A percentile compares a stretch with the other conserved stretches of the same genome.
phyloP scores from a whole-genome alignment of 2,113 vertebrate genomes.

The Canis aureus region DNA sequence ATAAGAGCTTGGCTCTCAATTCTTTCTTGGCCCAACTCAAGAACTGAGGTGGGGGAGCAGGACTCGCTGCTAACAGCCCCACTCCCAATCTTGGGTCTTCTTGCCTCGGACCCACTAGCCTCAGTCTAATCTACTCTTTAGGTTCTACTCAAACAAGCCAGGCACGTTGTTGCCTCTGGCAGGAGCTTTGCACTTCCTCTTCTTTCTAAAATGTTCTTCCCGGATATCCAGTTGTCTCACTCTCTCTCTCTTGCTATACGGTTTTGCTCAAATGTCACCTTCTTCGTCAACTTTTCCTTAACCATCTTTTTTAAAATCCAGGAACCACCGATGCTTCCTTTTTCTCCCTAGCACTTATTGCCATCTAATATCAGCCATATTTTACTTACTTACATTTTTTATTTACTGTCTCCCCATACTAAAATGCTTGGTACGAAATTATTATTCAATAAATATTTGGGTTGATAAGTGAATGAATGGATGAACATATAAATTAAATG shows the following conservation, averaged over 20 bases:
- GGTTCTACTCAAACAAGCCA: background rate
- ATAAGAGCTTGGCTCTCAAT: background rate
- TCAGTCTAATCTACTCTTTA: too few relatives aligned
- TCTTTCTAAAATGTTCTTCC: background rate
- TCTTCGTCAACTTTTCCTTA: background rate
- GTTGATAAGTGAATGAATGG: background rate
- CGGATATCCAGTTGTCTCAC: background rate
- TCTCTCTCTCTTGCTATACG: background rate
- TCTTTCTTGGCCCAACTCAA: background rate
- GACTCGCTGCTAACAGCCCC: background rate
- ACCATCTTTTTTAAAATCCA: background rate
- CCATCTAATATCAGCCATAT: background rate
- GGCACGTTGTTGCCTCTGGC: background rate
- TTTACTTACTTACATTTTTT: background rate
- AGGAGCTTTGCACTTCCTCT: background rate
- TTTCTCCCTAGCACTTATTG: background rate
- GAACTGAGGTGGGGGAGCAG: background rate
- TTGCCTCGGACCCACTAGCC: background rate
- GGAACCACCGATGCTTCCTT: background rate
- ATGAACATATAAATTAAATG: background rate
- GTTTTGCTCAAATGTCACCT: background rate
- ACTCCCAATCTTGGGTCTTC: background rate
- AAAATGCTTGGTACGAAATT: background rate
- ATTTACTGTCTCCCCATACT: background rate
- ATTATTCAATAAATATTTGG: background rate